These are phyloP conservation scores for Adrianichthys oophorus DNA, from an alignment of 2,797 vertebrate genomes.

Conservation along the genomic window DNA sequence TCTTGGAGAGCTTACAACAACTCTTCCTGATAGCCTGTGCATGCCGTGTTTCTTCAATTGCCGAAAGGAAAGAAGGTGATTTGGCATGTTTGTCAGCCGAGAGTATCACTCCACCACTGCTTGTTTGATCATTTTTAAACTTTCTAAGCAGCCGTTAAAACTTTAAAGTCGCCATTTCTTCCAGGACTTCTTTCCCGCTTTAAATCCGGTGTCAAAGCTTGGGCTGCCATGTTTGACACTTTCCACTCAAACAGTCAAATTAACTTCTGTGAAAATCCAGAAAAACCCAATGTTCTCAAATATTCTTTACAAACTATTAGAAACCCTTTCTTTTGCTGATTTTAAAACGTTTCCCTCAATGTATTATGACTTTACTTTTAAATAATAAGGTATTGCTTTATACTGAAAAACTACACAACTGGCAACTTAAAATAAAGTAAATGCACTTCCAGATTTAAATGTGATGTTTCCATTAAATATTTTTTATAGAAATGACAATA, in stretches of 20 bases:
- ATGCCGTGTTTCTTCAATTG: neutral
- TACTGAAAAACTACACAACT: slow-evolving; percentile 13
- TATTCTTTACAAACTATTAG: too few relatives aligned
- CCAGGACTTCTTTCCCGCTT: slow-evolving; percentile 60
- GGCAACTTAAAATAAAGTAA: slow-evolving; percentile 47
- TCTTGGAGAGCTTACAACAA: neutral
- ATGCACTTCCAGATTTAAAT: slow-evolving; percentile 23
- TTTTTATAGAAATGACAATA: neutral
- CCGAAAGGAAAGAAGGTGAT: neutral
- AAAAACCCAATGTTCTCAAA: neutral
- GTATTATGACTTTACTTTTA: fast-evolving
- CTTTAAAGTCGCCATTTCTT: neutral
- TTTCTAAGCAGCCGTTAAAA: neutral
- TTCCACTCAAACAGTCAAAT: neutral
- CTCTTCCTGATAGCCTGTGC: neutral
- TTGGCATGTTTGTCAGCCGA: too few relatives aligned
- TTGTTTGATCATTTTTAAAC: neutral
- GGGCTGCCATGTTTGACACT: slow-evolving; percentile 48
- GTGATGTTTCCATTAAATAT: slow-evolving; percentile 57
- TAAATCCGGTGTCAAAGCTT: slow-evolving; percentile 29
- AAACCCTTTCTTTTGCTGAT: too few relatives aligned
- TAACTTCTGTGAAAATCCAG: neutral
- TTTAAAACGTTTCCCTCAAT: too few relatives aligned
- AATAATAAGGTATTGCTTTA: neutral
- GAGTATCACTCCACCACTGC: too few relatives aligned